A percentile compares a stretch with the other conserved stretches of the same genome.
Conservation (phyloP, 2,888 invertebrate species). For the Doris montereyensis region DNA sequence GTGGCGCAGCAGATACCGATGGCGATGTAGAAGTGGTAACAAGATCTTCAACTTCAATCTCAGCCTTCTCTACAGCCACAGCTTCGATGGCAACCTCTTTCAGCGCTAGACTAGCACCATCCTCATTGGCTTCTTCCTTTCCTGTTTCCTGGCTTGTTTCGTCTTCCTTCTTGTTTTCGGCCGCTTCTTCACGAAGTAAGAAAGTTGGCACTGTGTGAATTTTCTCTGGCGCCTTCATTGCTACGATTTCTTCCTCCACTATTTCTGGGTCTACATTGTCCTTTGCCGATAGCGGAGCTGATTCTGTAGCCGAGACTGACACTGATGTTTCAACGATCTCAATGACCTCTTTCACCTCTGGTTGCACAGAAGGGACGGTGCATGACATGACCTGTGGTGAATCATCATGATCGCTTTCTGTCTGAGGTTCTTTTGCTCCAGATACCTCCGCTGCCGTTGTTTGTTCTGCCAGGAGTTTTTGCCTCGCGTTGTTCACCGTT, state of each 20-base stretch:
- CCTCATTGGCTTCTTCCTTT: not conserved
- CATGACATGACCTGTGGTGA: not conserved
- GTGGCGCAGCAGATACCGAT: too few species aligned
- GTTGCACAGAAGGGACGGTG: not conserved
- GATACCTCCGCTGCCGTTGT: not conserved
- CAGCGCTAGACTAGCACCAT: not conserved
- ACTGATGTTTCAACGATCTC: not conserved
- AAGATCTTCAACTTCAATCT: not conserved
- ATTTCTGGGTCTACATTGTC: not conserved
- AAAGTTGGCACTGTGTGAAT: not conserved
- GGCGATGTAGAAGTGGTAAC: not conserved
- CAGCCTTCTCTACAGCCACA: not conserved
- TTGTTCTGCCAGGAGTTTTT: conserved; percentile 1
- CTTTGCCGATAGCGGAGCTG: not conserved
- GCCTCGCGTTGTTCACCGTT: conserved; percentile 18
- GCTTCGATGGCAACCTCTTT: not conserved
- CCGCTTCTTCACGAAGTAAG: not conserved
- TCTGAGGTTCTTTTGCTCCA: not conserved
- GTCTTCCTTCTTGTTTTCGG: not conserved
- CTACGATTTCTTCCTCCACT: not conserved
- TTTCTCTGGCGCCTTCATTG: not conserved
- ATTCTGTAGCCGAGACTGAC: not conserved
- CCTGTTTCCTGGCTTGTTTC: not conserved
- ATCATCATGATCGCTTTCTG: not conserved
- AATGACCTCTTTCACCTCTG: not conserved